Conservation (phyloP, 23 tunicate species). For the Ciona savignyi region DNA sequence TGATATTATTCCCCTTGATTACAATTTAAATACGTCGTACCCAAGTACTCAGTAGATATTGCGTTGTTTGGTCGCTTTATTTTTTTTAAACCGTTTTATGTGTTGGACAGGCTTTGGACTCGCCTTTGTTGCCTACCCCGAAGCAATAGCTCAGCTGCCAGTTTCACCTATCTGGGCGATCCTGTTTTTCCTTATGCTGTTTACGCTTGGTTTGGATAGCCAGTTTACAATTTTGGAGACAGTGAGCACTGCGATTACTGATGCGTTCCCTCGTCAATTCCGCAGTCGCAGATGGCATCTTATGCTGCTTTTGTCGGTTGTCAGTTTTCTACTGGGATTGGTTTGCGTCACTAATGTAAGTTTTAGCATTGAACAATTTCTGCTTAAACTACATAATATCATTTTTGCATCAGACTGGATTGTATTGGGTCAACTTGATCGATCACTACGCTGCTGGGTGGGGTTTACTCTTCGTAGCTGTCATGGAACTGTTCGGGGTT, state of each 20-base stretch:
- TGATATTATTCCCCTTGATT: neutral
- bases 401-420: conserved; percentile 57
- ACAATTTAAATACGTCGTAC: neutral
- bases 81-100: no score
- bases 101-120: conserved; percentile 71
- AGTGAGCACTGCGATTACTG: conserved; percentile 71
- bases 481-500: conserved; percentile 69
- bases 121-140: conserved; percentile 96
- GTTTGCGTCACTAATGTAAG: conserved; percentile 77
- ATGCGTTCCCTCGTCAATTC: conserved; percentile 54
- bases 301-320: conserved; percentile 61
- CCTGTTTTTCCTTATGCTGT: conserved; percentile 83
- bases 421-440: conserved; percentile 73
- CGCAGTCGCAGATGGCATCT: conserved; percentile 67
- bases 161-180: conserved; percentile 88
- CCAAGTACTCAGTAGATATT: neutral
- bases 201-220: conserved; percentile 85
- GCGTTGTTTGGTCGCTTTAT: neutral
- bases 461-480: conserved; percentile 80
- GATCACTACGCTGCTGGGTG: conserved; percentile 94
- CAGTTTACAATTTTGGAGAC: conserved; percentile 92
- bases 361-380: conserved; percentile 1
- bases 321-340: conserved; percentile 63
- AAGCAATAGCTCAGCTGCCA: conserved; percentile 83
- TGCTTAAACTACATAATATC: neutral